Evolutionary conservation across 2,113 vertebrate species (phyloP).

Genomic region (Microcebus murinus): DNA sequence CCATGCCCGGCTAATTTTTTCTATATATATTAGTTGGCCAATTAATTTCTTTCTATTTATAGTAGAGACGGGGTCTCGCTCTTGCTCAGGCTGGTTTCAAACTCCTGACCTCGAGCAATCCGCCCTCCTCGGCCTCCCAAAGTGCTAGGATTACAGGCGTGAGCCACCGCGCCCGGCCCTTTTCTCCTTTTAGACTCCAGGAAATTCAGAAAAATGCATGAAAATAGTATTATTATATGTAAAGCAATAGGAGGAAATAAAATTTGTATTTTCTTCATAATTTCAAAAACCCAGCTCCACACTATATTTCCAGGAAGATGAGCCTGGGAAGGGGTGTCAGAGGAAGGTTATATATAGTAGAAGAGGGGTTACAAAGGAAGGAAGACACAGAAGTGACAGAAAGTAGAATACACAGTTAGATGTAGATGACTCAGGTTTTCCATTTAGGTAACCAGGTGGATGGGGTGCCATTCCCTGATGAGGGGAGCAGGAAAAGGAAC

Average conservation of each 20-base stretch:
- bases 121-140: no score
- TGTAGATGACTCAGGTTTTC: background rate
- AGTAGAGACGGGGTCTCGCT: no score
- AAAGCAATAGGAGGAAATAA: background rate
- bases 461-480: background rate
- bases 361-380: background rate
- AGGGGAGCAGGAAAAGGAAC: background rate
- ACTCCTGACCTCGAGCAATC: no score
- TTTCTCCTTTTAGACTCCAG: background rate
- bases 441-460: background rate
- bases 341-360: background rate
- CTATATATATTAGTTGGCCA: no score
- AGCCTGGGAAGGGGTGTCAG: background rate
- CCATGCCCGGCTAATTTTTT: no score
- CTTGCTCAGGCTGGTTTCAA: no score
- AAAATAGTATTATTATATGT: background rate
- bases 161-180: background rate
- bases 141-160: no score
- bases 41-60: no score
- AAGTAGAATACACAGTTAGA: background rate
- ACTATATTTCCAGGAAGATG: background rate
- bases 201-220: constrained; percentile 12
- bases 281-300: constrained; percentile 25
- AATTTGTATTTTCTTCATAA: constrained; percentile 19
- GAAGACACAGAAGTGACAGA: background rate